Conservation (phyloP, 2,888 invertebrate genomes). For the Gymnosoma rotundatum region DNA sequence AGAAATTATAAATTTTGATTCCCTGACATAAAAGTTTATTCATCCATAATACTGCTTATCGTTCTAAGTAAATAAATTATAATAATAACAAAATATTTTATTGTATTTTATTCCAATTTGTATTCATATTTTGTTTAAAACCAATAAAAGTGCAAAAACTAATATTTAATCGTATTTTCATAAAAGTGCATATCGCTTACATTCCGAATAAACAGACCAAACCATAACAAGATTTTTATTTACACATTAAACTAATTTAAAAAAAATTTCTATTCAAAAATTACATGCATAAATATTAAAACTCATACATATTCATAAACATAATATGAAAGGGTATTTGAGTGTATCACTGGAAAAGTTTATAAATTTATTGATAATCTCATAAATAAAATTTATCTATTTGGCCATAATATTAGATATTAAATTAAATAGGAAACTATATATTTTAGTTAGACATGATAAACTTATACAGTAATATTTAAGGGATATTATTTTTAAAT, state of each 20-base stretch:
- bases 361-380: slow-evolving; percentile 41
- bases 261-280: slow-evolving; percentile 45
- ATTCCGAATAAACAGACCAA: slow-evolving; percentile 17
- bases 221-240: slow-evolving; percentile 25
- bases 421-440: slow-evolving; percentile 31
- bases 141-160: neutral
- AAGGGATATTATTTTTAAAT: neutral
- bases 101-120: neutral
- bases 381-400: slow-evolving; percentile 33
- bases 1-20: neutral
- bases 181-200: slow-evolving; percentile 26
- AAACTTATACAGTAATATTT: slow-evolving; percentile 3
- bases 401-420: slow-evolving; percentile 43
- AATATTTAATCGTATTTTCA: slow-evolving; percentile 31
- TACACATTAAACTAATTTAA: slow-evolving; percentile 24
- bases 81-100: neutral
- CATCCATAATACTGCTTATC: neutral
- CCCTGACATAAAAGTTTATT: neutral
- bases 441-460: neutral
- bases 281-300: neutral
- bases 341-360: neutral
- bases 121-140: slow-evolving; percentile 13
- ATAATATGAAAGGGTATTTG: slow-evolving; percentile 1
- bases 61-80: slow-evolving; percentile 8
- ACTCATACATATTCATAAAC: slow-evolving; percentile 45